Percentiles rank a stretch among this genome's conserved stretches.
Evolutionary conservation across 2,888 invertebrate genomes (phyloP).

Genomic region (Lasius fuliginosus): DNA sequence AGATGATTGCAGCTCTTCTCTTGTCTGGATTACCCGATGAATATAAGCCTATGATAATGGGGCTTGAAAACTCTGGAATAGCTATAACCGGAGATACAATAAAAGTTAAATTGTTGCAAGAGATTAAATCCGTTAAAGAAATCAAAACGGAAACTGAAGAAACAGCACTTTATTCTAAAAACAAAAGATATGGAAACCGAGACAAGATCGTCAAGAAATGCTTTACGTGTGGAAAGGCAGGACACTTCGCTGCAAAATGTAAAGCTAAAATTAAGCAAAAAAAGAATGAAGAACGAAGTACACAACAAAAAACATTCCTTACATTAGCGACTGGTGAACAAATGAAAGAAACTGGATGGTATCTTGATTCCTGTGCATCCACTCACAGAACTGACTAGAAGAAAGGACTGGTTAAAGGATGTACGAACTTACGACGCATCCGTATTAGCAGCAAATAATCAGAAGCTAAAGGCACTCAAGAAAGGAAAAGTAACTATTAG

Average conservation of each 20-base stretch:
- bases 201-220: not conserved
- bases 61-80: slow-evolving; percentile 1
- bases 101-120: slow-evolving; percentile 11
- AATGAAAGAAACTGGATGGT: not conserved
- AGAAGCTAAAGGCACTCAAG: not conserved
- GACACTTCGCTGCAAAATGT: not conserved
- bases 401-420: not conserved
- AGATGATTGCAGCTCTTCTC: not conserved
- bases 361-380: not conserved
- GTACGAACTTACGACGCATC: not conserved
- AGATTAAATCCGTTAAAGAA: not conserved
- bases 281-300: not conserved
- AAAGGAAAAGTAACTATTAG: not conserved
- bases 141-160: not conserved
- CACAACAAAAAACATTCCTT: not conserved
- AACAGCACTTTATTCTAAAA: not conserved
- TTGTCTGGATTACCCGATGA: not conserved
- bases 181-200: not conserved
- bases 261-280: not conserved
- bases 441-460: not conserved
- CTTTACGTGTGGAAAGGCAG: not conserved
- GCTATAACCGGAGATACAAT: slow-evolving; percentile 42
- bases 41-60: slow-evolving; percentile 1
- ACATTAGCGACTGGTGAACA: not conserved
- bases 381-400: not conserved